Conservation (phyloP, 2,888 invertebrate species). For the Cheilosia variabilis region DNA sequence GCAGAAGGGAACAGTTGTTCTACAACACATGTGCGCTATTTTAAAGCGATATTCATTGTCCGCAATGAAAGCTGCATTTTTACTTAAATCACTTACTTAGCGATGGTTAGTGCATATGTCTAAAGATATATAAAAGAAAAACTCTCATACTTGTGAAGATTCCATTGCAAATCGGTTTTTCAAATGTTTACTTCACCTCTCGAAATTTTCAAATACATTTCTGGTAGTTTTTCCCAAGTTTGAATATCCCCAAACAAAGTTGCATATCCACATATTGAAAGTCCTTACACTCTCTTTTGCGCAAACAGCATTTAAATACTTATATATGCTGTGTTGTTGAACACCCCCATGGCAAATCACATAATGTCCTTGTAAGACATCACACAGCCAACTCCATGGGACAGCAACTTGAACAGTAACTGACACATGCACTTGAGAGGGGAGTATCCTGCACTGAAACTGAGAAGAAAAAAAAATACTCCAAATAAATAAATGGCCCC, state of each 20-base stretch:
- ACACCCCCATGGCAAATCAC: slow-evolving; percentile 5
- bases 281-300: neutral
- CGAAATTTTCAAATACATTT: neutral
- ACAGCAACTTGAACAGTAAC: slow-evolving; percentile 7
- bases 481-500: neutral
- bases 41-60: too few species aligned
- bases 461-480: neutral
- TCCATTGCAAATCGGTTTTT: neutral
- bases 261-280: neutral
- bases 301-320: slow-evolving; percentile 1
- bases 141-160: neutral
- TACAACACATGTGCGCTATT: too few species aligned
- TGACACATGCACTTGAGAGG: slow-evolving; percentile 16
- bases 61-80: too few species aligned
- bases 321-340: neutral
- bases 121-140: too few species aligned
- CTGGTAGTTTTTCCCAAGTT: neutral
- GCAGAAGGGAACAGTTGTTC: too few species aligned
- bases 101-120: too few species aligned
- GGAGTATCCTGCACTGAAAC: neutral
- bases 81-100: too few species aligned
- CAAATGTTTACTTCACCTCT: neutral
- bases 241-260: neutral
- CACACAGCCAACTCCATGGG: slow-evolving; percentile 1
- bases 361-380: slow-evolving; percentile 27